Evolutionary conservation across 2,113 vertebrate genomes (phyloP), one percentile per base, ranked within the genome.

Genomic region (Ia io): DNA sequence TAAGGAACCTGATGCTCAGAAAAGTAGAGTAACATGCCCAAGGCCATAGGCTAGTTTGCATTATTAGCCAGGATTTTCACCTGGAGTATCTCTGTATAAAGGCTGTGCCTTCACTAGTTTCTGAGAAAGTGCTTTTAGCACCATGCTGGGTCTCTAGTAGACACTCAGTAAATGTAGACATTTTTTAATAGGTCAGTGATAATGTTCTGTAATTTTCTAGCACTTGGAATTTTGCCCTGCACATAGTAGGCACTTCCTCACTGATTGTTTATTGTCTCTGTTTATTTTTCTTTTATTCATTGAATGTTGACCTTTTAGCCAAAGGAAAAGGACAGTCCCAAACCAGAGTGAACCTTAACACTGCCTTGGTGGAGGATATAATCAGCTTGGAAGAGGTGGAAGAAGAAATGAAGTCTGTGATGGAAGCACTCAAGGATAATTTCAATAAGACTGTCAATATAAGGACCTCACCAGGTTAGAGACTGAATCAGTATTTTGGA

Each of bases 371-470:
- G 85, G 99, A 99, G 37, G 99, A 99, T 93, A 99, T 99, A 97
- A 99, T 99, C 98, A 98, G 53, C 97, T 97, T 99, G 97, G 98
- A 99, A 84, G 99, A 99, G 85, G 98, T 99, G 79, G 98, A 96
- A 92, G 98, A 97, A 95, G 99, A 99, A 47, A 99, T 99, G 99
- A 97, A 96, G 10, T 98, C 98, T 10, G 98, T 99, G 88, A 85
- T 99, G 13, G 92, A 97, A 71, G 96, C 95, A 10, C 99, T 99
- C 73, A 99, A 99, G 95, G 99, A 99, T 49, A 99, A 99, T 96
- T 99, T 99, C 97, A 99, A 98, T 97, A 99, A 99, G 96, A 99
- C 98, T 93, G 98, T 99, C 92, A 99, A 97, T 96, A 98, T 99
- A 97, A 98, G 99, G 95, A 99, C 99, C 44, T 99, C 99, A 13